These are phyloP conservation scores for Argynnis bischoffii DNA, from an alignment of 2,888 invertebrate species.

Conservation along the genomic window DNA sequence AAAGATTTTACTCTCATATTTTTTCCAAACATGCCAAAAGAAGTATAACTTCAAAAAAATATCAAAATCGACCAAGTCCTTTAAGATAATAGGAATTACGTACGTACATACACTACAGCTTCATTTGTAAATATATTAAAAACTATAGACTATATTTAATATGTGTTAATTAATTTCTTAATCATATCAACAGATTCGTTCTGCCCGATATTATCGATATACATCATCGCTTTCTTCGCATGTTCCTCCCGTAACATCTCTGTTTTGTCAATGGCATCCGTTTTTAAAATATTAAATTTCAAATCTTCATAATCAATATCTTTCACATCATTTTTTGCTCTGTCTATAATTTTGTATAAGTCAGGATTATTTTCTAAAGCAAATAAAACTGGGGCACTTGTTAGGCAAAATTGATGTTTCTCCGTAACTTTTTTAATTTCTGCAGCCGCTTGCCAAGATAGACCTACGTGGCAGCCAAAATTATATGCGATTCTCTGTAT, in stretches of 20 bases:
- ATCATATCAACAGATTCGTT: conserved; percentile 76
- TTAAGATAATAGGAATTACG: too few relatives aligned
- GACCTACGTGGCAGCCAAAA: conserved; percentile 91
- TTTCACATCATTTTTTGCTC: conserved; percentile 85
- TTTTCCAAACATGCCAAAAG: too few relatives aligned
- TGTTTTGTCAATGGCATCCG: conserved; percentile 72
- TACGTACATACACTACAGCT: too few relatives aligned
- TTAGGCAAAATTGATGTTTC: conserved; percentile 86
- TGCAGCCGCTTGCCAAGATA: conserved; percentile 89
- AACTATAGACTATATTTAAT: conserved; percentile 1
- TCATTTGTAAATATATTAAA: too few relatives aligned
- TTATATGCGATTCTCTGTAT: conserved; percentile 88
- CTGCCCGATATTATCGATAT: conserved; percentile 65
- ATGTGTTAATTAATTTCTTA: conserved; percentile 56
- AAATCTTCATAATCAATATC: conserved; percentile 86
- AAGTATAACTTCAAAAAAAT: too few relatives aligned
- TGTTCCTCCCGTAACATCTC: conserved; percentile 70
- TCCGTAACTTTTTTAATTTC: conserved; percentile 74
- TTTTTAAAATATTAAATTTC: conserved; percentile 75
- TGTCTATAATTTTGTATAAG: conserved; percentile 84
- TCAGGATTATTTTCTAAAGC: conserved; percentile 90
- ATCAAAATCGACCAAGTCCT: too few relatives aligned
- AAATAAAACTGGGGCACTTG: conserved; percentile 92
- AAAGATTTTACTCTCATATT: too few relatives aligned
- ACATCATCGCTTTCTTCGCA: conserved; percentile 65